These are phyloP conservation scores for Porphyrio hochstetteri DNA, from an alignment of 2,113 vertebrate species.

Conservation along the genomic window DNA sequence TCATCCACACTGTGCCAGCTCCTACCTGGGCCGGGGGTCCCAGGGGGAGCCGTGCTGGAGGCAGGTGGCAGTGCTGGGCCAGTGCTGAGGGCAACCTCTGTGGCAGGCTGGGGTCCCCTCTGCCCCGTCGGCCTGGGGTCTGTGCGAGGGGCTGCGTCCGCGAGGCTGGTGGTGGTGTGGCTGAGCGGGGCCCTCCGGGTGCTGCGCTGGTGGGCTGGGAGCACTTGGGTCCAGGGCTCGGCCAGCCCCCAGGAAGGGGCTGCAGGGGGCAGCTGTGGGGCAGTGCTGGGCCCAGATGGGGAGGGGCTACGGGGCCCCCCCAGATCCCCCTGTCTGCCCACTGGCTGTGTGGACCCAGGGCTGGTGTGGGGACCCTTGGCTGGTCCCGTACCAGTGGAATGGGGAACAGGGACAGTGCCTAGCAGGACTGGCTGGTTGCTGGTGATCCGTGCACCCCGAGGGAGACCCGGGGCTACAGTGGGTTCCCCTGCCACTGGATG, in stretches of 20 bases:
- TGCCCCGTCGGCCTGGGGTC: rapidly evolving
- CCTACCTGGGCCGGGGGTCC: conserved; percentile 53
- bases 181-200: neutral
- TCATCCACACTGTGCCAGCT: neutral
- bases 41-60: neutral
- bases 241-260: neutral
- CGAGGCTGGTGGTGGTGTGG: neutral
- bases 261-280: rapidly evolving
- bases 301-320: neutral
- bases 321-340: neutral
- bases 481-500: neutral
- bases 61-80: rapidly evolving
- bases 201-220: conserved; percentile 13
- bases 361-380: neutral
- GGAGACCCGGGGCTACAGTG: rapidly evolving
- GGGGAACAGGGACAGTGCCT: neutral
- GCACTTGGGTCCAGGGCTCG: conserved; percentile 9
- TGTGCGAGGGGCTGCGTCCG: rapidly evolving
- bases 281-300: neutral
- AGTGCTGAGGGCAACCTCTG: neutral
- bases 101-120: rapidly evolving
- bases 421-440: neutral
- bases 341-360: rapidly evolving
- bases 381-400: neutral
- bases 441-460: neutral